Percentiles rank a stretch among this genome's conserved stretches.
Evolutionary conservation across 2,797 vertebrate species (phyloP).

Genomic region (Poeciliopsis presidionis): DNA sequence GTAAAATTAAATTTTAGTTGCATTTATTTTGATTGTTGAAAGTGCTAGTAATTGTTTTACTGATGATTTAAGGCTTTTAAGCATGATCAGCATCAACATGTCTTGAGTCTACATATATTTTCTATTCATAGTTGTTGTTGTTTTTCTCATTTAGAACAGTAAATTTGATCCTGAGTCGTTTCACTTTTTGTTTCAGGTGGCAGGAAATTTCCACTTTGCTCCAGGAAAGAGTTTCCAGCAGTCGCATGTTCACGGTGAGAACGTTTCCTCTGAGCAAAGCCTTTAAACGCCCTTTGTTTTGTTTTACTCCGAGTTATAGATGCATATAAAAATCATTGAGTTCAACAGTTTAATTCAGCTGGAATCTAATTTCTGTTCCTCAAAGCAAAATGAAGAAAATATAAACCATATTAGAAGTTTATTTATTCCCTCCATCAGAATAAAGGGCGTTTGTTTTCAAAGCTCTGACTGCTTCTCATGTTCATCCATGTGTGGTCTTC

Average conservation of each 20-base stretch:
- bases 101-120: background rate
- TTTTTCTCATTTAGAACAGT: background rate
- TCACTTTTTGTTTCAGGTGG: slow-evolving; percentile 82
- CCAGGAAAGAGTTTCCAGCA: slow-evolving; percentile 99
- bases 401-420: background rate
- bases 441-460: slow-evolving; percentile 39
- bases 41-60: background rate
- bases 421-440: no score
- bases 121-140: background rate
- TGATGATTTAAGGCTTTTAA: background rate
- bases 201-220: slow-evolving; percentile 98
- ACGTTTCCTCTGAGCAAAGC: background rate
- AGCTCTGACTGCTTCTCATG: background rate
- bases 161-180: background rate
- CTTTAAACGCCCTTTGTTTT: slow-evolving; percentile 16
- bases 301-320: background rate
- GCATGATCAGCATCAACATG: background rate
- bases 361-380: background rate
- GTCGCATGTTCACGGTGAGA: slow-evolving; percentile 96
- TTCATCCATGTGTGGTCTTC: background rate
- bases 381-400: background rate
- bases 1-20: background rate
- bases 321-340: background rate
- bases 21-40: background rate
- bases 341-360: background rate